Evolutionary conservation across 2,797 vertebrate species (phyloP), one percentile per base, ranked within the genome.

Genomic region (Lacerta viridis): DNA sequence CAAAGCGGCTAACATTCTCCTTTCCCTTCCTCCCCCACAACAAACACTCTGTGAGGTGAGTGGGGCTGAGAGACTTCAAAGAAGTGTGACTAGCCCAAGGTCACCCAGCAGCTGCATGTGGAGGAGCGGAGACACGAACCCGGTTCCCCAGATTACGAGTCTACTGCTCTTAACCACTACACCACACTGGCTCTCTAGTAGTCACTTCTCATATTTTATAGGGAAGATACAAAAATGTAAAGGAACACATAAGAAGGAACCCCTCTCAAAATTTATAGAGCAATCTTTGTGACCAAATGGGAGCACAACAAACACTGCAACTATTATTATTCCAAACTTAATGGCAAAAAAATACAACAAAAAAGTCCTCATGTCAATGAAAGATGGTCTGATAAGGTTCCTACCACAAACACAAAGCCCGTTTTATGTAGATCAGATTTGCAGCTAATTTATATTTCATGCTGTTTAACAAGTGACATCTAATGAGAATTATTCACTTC

Each of bases 401-500:
- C 83, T 89, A 89, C 79, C 92, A 86, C 91, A 94, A 95, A 93
- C 88, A 95, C 90, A 94, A 94, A 95, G 84, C 83, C 72, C 87
- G 82, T 92, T 91, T 94, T 91, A 92, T 93, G 85, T 92, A 94
- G 89, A 93, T 89, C 59, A 91, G 87, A 20, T 59, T 93, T 95
- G 90, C 91, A 93, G 87, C 89, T 94, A 93, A 94, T 96, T 96
- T 95, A 87, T 95, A 95, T 96, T 96, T 91, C 69, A 76, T 91
- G 86, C 36, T 27, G 89, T 96, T 94, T 96, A 95, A 96, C 97
- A 94, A 93, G 88, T 95, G 93, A 92, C 89, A 95, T 87, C 86
- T 96, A 95, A 95, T 96, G 95, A 96, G 92, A 94, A 91, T 94
- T 94, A 93, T 79, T 94, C 88, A 94, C 66, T 86, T 94, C 88